These are phyloP conservation scores for Orthosia gracilis DNA, from an alignment of 2,888 invertebrate species.

Conservation along the genomic window DNA sequence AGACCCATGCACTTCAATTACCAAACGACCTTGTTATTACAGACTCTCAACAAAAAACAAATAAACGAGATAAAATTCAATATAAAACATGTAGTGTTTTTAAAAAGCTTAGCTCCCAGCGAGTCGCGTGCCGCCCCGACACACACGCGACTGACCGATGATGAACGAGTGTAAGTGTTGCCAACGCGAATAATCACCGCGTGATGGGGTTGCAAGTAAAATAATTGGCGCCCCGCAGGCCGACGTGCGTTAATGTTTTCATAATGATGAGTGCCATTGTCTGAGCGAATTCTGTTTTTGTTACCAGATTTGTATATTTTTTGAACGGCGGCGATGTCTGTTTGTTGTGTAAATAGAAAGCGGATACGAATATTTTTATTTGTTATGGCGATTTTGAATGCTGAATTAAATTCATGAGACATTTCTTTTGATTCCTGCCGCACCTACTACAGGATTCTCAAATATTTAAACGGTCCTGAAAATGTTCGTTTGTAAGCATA, in stretches of 20 bases:
- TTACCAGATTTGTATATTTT: constrained; percentile 83
- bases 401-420: constrained; percentile 7
- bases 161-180: constrained; percentile 85
- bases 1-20: constrained; percentile 33
- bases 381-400: constrained; percentile 3
- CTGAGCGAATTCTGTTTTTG: constrained; percentile 82
- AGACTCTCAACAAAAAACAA: constrained; percentile 39
- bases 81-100: constrained; percentile 70
- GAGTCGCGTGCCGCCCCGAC: constrained; percentile 70
- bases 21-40: constrained; percentile 38
- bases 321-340: constrained; percentile 69
- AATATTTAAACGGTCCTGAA: background rate
- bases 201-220: constrained; percentile 87
- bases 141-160: constrained; percentile 82
- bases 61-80: constrained; percentile 49
- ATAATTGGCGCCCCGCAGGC: constrained; percentile 90
- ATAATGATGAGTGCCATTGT: constrained; percentile 88
- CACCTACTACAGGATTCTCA: background rate
- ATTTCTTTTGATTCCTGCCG: background rate
- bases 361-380: constrained; percentile 71
- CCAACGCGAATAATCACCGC: constrained; percentile 81
- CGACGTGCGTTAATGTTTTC: constrained; percentile 87
- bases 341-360: constrained; percentile 75
- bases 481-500: background rate
- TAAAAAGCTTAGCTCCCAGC: constrained; percentile 70